Percentiles rank a stretch among this genome's conserved stretches.
phyloP scores from a whole-genome alignment of 2,888 invertebrate genomes.

The Lycocerus yunnanus region DNA sequence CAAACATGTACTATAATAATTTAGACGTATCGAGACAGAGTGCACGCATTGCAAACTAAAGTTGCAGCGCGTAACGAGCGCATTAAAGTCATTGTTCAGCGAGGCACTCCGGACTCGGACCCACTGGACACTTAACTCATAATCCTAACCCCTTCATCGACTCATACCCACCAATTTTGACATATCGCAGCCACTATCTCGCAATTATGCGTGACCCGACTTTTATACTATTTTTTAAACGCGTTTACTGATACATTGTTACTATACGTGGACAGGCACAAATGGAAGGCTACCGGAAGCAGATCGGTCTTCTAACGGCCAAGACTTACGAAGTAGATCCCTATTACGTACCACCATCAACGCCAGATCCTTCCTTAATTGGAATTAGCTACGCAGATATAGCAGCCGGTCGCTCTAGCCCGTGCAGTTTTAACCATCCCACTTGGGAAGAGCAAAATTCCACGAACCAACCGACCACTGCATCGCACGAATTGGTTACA shows the following conservation, averaged over 20 bases:
- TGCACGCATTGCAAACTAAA: constrained; percentile 85
- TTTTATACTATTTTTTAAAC: constrained; percentile 25
- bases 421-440: constrained; percentile 37
- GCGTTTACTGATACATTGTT: constrained; percentile 44
- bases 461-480: constrained; percentile 13
- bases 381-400: constrained; percentile 70
- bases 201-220: constrained; percentile 40
- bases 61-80: constrained; percentile 86
- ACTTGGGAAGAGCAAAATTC: constrained; percentile 33
- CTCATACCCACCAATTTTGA: constrained; percentile 36
- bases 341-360: constrained; percentile 63
- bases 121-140: constrained; percentile 68
- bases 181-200: constrained; percentile 55
- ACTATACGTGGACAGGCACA: constrained; percentile 55
- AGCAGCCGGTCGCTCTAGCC: constrained; percentile 64
- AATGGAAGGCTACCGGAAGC: constrained; percentile 70
- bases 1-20: constrained; percentile 45
- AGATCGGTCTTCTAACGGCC: constrained; percentile 73
- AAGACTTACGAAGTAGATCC: constrained; percentile 78
- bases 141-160: constrained; percentile 27
- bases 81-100: constrained; percentile 84
- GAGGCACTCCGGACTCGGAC: constrained; percentile 83
- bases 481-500: constrained; percentile 28
- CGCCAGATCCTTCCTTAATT: constrained; percentile 57
- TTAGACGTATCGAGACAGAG: constrained; percentile 84